Conservation (phyloP, 2,797 vertebrate genomes). For the Acrocephalus scirpaceus region DNA sequence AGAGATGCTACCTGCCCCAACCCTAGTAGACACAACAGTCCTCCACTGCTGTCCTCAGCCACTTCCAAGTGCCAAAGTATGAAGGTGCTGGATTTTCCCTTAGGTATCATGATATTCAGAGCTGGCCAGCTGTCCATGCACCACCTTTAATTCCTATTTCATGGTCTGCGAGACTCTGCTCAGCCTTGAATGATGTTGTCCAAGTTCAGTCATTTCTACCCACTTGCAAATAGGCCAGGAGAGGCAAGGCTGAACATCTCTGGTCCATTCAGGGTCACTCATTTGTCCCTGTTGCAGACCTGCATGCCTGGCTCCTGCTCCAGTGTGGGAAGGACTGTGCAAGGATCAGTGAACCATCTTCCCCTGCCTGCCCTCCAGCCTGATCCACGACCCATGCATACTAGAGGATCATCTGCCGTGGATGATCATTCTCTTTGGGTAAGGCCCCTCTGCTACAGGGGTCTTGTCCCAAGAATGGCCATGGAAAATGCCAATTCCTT, state of each 20-base stretch:
- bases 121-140: neutral
- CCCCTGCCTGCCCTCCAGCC: neutral
- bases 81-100: neutral
- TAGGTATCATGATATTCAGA: neutral
- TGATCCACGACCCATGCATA: neutral
- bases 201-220: neutral
- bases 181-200: neutral
- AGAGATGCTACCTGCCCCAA: conserved; percentile 20
- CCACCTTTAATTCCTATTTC: neutral
- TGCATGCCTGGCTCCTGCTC: accelerated
- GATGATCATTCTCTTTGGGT: neutral
- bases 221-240: neutral
- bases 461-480: neutral
- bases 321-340: neutral
- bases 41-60: neutral
- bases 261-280: neutral
- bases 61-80: conserved; percentile 16
- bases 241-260: neutral
- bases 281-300: neutral
- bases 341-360: neutral
- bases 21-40: neutral
- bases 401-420: neutral
- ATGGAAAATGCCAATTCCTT: neutral
- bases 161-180: neutral
- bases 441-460: neutral